Conservation (phyloP, 2,113 vertebrate species). For the Paratilapia polleni region DNA sequence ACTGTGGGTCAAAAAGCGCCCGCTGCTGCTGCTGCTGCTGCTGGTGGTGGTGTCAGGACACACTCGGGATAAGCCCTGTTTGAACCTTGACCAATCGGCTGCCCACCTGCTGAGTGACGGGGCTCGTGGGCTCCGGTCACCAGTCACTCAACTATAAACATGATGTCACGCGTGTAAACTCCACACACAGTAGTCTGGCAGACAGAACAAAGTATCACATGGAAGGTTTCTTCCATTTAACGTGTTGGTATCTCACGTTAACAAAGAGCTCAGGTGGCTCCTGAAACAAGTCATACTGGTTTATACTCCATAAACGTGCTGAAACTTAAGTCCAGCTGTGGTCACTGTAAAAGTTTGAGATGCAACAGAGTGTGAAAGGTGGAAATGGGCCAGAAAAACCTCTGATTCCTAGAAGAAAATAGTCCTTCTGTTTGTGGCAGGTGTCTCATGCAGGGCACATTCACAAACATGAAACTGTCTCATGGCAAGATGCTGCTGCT, state of each 20-base stretch:
- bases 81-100: neutral
- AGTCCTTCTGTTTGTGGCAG: neutral
- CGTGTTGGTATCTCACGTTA: slow-evolving; percentile 14
- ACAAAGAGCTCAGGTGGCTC: neutral
- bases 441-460: neutral
- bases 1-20: neutral
- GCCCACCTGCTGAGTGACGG: slow-evolving; percentile 34
- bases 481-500: no score
- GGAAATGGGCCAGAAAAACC: neutral
- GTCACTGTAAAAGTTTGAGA: neutral
- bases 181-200: neutral
- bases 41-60: slow-evolving; percentile 39
- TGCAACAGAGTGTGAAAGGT: neutral
- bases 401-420: neutral
- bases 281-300: neutral
- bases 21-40: neutral
- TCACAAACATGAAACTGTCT: neutral
- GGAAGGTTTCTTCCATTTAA: slow-evolving; percentile 26
- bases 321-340: neutral
- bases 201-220: slow-evolving; percentile 22
- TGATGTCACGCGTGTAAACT: neutral
- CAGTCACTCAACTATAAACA: neutral
- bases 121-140: neutral
- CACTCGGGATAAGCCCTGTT: neutral
- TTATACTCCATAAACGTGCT: neutral